These are phyloP conservation scores for Tapirus indicus DNA, from an alignment of 2,797 vertebrate species.

Conservation along the genomic window DNA sequence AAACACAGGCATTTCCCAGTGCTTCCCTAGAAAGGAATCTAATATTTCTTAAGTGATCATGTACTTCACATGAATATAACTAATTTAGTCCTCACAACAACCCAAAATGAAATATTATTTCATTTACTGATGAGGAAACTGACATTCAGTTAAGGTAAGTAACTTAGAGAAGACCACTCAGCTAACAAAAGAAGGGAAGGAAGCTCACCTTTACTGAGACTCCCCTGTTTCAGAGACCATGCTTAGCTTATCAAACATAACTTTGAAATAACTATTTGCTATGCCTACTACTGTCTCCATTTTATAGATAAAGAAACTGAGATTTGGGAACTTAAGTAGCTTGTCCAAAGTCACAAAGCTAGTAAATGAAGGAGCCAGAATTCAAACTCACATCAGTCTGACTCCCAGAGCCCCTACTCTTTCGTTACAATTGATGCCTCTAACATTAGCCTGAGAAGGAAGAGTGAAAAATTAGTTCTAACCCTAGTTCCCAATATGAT, in stretches of 20 bases:
- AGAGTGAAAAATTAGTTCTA: background rate
- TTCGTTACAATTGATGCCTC: background rate
- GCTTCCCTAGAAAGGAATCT: background rate
- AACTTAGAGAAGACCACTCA: background rate
- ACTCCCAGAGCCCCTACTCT: background rate
- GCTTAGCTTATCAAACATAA: background rate
- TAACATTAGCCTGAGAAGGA: background rate
- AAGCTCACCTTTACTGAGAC: background rate
- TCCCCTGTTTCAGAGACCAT: background rate
- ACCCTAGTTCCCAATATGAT: background rate
- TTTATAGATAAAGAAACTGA: background rate
- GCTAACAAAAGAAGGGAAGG: background rate
- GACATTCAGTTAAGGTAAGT: background rate
- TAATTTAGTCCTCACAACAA: background rate
- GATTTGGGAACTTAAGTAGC: background rate
- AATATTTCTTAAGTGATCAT: background rate
- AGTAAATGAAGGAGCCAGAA: background rate
- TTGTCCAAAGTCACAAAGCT: constrained; percentile 26
- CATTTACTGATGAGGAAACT: constrained; percentile 5
- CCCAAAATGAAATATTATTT: background rate
- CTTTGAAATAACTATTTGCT: background rate
- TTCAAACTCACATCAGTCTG: background rate
- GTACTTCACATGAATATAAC: background rate
- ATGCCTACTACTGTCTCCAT: background rate
- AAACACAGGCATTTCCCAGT: background rate